Base-by-base conservation (phyloP, 2,113 vertebrate genomes). In the Hoplias malabaricus region DNA sequence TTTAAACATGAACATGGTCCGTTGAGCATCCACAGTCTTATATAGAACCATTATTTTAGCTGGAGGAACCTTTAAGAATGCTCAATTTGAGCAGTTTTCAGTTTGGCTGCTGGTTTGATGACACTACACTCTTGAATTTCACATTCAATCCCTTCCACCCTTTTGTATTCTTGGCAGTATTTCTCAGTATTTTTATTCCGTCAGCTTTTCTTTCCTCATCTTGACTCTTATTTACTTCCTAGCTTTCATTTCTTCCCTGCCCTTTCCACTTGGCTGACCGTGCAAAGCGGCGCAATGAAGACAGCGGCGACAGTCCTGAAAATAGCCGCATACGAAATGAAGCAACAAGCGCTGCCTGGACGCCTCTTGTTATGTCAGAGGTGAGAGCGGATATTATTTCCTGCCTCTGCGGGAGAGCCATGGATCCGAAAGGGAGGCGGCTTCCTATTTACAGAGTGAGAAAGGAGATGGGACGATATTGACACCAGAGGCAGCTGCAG, bases 211-310 rank as follows among this genome's bases (percentile, higher is more conserved):
- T 25, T 27, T 57, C n/a, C 34, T 59, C 56, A 63, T 21, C 14
- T 63, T 9, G 27, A 1, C 19, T 19, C 66, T 77, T 75, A 31
- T 63, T 82, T 65, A n/a, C n/a, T n/a, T n/a, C n/a, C 48, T 53
- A 23, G 48, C n/a, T 53, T 53, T 53, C 48, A 53, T 67, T 57
- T 59, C 67, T 72, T 75, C 63, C n/a, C n/a, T 21, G 31, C 2
- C 33, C 59, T 34, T 36, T n/a, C 21, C 36, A 19, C 34, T 36
- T 61, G 27, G 27, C 27, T 29, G 57, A 16, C 57, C 57, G 33
- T 12, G 27, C 29, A 31, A 61, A 31, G 27, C 57, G 16, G 11
- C 4, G 14, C 34, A 63, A 36, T 63, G 33, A 63, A 63, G n/a
- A 63, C 12, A 23, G 59, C 10, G 34, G 59, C 10, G 59, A 36